Evolutionary conservation across 2,888 invertebrate genomes (phyloP).

Genomic region (Troides aeacus): DNA sequence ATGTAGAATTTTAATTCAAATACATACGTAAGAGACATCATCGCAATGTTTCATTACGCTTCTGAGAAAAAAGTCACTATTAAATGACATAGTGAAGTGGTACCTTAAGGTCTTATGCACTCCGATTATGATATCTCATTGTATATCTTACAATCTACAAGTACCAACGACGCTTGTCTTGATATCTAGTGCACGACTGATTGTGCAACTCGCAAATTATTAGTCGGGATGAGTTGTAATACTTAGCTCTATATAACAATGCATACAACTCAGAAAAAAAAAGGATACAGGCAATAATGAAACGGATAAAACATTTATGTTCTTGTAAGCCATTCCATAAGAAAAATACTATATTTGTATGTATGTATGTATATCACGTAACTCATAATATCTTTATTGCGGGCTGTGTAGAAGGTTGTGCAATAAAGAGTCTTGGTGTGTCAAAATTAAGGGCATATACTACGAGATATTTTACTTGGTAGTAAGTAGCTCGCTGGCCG

Average conservation of each 20-base stretch:
- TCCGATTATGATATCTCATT: not conserved
- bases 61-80: not conserved
- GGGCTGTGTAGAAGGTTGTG: not conserved
- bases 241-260: not conserved
- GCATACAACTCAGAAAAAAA: not conserved
- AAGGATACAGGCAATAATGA: not conserved
- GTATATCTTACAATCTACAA: not conserved
- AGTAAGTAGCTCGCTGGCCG: too few relatives aligned
- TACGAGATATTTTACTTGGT: too few relatives aligned
- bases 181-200: not conserved
- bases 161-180: not conserved
- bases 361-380: too few relatives aligned
- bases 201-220: conserved; percentile 12
- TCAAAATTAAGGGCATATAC: not conserved
- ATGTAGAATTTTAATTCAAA: too few relatives aligned
- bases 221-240: conserved; percentile 1
- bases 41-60: not conserved
- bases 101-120: not conserved
- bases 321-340: not conserved
- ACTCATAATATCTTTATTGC: too few relatives aligned
- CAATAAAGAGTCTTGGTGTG: not conserved
- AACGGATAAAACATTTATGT: not conserved
- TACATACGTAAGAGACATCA: not conserved
- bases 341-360: too few relatives aligned
- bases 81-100: not conserved